Percentiles rank a stretch among this genome's conserved stretches.
These are phyloP conservation scores for Folsomia manolachei DNA, from an alignment of 2,888 invertebrate species.

Conservation along the genomic window DNA sequence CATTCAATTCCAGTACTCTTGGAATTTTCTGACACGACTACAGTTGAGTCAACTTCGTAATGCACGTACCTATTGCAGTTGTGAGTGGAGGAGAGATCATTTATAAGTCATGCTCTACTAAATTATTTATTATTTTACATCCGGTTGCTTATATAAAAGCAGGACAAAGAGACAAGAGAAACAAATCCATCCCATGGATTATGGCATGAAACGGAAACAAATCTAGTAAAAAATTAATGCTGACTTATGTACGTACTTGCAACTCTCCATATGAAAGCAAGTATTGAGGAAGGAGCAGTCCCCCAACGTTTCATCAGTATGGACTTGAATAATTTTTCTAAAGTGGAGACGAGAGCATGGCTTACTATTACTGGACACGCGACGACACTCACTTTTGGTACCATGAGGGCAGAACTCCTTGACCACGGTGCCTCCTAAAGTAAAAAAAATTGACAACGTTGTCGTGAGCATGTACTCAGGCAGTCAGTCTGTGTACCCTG, in stretches of 20 bases:
- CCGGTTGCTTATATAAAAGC: too few relatives aligned
- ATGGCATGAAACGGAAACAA: too few relatives aligned
- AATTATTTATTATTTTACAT: neutral
- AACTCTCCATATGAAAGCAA: slow-evolving; percentile 98
- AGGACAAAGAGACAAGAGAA: too few relatives aligned
- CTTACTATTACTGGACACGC: slow-evolving; percentile 56
- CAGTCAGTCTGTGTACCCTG: too few relatives aligned
- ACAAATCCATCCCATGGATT: too few relatives aligned
- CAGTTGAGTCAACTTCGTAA: slow-evolving; percentile 84
- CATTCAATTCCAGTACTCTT: neutral
- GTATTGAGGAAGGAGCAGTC: slow-evolving; percentile 98
- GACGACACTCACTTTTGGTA: slow-evolving; percentile 79
- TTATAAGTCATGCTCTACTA: neutral
- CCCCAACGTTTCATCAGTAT: slow-evolving; percentile 90
- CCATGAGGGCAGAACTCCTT: slow-evolving; percentile 95
- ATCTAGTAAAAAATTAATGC: neutral
- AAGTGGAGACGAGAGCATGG: slow-evolving; percentile 90
- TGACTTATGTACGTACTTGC: slow-evolving; percentile 72
- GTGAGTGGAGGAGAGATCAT: too few relatives aligned
- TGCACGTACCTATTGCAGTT: slow-evolving; percentile 97
- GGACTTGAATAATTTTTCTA: slow-evolving; percentile 90
- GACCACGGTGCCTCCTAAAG: slow-evolving; percentile 36
- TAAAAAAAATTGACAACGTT: neutral
- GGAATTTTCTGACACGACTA: neutral
- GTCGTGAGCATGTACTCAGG: too few relatives aligned